Conservation (phyloP, 2,797 vertebrate genomes). For the Ibycter americanus region DNA sequence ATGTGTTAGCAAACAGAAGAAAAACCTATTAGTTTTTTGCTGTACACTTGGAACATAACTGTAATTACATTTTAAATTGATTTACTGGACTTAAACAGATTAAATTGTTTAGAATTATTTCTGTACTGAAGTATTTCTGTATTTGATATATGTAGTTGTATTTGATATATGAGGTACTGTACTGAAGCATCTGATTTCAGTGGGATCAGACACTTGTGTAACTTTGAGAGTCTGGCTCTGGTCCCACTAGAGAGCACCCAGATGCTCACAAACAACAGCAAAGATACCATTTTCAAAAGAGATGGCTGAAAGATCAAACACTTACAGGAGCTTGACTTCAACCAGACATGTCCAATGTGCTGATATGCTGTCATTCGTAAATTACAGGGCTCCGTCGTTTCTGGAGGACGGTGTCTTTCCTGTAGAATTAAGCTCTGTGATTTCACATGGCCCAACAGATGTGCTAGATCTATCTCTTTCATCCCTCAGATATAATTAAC, state of each 20-base stretch:
- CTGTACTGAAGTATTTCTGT: not conserved
- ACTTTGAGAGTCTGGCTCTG: not conserved
- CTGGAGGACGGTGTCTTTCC: not conserved
- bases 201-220: not conserved
- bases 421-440: not conserved
- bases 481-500: not conserved
- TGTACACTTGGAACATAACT: not conserved
- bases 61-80: not conserved
- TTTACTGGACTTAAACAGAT: not conserved
- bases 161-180: not conserved
- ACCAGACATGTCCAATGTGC: not conserved
- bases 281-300: not conserved
- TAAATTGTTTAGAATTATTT: not conserved
- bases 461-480: not conserved
- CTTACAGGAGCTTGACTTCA: not conserved
- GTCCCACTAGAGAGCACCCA: not conserved
- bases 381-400: not conserved
- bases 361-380: fast-evolving
- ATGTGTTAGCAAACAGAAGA: not conserved
- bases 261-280: not conserved
- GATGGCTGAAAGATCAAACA: not conserved
- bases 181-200: not conserved
- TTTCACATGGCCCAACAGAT: not conserved
- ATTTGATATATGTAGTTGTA: no score
- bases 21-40: not conserved